Evolutionary conservation across 2,888 invertebrate genomes (phyloP), one percentile per base, ranked within the genome.

Genomic region (Synanthedon formicaeformis): DNA sequence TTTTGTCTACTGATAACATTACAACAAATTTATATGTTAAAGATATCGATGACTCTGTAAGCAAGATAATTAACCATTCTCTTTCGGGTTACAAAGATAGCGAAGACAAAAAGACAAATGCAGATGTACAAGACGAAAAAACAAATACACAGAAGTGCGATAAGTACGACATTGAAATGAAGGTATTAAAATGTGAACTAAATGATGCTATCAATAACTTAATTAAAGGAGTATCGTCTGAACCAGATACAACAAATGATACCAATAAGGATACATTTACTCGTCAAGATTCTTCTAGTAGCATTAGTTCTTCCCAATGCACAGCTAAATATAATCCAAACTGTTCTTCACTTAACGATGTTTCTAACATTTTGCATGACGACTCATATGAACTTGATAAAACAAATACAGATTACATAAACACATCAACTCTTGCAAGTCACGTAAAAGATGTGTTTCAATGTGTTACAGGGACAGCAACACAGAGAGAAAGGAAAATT

Each of bases 281-380:
- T 50, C 89, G 91, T 52, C 90, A 89, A 73, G 89, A 90, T 69
- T 91, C 91, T 50, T 84, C 89, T 52, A 89, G 90, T 66, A 90
- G 90, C 65, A 86, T 90, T 62, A 89, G 89, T 69, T 92, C 92
- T 54, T 92, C 92, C 56, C 90, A 92, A 63, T 92, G 92, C 71
- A 93, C 93, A 40, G 92, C 91, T 56, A 91, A 91, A 70, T 92
- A 92, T 68, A 90, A 91, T 63, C 90, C 91, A 41, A 81, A 81
- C 55, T 82, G 78, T 66, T 89, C 90, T 52, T 91, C 91, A 59
- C 78, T 90, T 51, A 88, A 87, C 63, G 91, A 92, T 69, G 85
- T 91, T 52, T 81, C 88, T 64, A 89, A 89, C 62, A 77, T 90
- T 60, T 66, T 88, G 71, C 87, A 88, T 66, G 88, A 89, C 60